These are phyloP conservation scores for Druon quercuslanigerum DNA, from an alignment of 1,140 invertebrate genomes.

Conservation along the genomic window DNA sequence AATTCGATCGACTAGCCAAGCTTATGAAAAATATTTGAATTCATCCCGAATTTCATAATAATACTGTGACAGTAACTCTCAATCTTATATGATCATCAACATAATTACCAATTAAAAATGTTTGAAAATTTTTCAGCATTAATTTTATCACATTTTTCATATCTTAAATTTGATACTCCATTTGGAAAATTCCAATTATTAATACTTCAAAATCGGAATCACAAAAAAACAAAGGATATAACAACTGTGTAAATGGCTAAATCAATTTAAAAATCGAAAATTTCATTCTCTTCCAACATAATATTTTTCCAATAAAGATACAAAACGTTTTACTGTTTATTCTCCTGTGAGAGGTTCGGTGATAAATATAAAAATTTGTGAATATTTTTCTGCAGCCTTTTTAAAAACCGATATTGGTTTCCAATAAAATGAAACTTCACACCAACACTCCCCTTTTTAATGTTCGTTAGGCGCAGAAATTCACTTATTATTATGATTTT, in stretches of 20 bases:
- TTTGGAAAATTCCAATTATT: too few species aligned
- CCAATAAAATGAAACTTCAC: conserved; percentile 22
- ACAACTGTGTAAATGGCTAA: not conserved
- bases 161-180: too few species aligned
- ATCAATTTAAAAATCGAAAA: not conserved
- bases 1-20: too few species aligned
- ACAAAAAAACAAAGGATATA: not conserved
- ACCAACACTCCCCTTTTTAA: not conserved
- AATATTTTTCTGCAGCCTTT: conserved; percentile 5
- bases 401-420: conserved; percentile 15
- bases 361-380: conserved; percentile 14
- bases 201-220: too few species aligned
- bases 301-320: conserved; percentile 19
- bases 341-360: not conserved
- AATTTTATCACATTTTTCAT: too few species aligned
- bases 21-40: too few species aligned
- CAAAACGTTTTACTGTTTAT: conserved; percentile 19
- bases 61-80: too few species aligned
- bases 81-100: too few species aligned
- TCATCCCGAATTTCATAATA: too few species aligned
- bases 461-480: conserved; percentile 2
- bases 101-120: too few species aligned
- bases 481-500: conserved; percentile 6
- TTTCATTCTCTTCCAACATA: not conserved
- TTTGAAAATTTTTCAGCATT: too few species aligned